phyloP scores from a whole-genome alignment of 2,113 vertebrate genomes.

The Hippotragus niger region DNA sequence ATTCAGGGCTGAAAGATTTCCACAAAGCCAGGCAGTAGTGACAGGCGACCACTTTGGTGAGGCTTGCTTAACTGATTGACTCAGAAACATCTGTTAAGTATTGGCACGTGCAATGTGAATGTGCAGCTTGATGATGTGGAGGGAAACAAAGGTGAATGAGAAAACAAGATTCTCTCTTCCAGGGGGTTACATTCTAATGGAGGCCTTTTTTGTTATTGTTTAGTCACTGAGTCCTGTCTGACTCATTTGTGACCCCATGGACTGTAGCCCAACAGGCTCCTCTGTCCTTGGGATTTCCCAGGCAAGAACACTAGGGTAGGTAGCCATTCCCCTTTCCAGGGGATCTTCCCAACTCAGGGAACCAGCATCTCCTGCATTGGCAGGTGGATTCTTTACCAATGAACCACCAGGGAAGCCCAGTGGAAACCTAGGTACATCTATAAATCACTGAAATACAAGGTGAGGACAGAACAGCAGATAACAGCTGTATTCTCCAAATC shows the following conservation, averaged over 20 bases:
- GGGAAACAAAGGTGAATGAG: neutral
- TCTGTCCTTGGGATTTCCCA: neutral
- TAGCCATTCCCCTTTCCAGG: neutral
- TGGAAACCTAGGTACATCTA: neutral
- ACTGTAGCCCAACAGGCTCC: neutral
- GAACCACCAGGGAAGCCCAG: neutral
- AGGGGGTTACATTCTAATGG: neutral
- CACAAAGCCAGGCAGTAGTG: neutral
- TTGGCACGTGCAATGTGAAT: neutral
- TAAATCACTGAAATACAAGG: neutral
- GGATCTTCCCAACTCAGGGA: neutral
- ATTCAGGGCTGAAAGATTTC: neutral
- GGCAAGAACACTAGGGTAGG: neutral
- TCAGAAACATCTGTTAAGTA: neutral
- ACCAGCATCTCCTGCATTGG: neutral
- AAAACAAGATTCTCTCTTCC: neutral
- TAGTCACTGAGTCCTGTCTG: neutral
- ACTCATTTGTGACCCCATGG: neutral
- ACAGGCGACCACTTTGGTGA: neutral
- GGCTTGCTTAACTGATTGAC: neutral
- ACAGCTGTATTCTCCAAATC: neutral
- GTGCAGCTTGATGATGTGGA: neutral
- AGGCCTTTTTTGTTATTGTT: neutral
- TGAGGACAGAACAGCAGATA: neutral
- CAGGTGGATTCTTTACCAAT: neutral